Evolutionary conservation across 1,140 invertebrate species (phyloP).

Genomic region (Sarcophaga peregrina): DNA sequence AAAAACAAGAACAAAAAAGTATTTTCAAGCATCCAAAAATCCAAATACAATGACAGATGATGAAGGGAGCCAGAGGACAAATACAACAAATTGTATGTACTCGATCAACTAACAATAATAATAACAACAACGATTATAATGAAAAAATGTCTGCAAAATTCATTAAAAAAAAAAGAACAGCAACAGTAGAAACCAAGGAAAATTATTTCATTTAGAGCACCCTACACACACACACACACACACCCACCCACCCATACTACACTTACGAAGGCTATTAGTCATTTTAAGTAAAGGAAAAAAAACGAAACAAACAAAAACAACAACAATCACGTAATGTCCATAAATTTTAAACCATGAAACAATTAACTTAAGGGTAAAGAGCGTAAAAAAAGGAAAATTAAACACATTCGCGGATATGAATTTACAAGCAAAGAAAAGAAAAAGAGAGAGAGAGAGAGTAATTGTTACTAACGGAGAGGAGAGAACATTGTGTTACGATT

Average conservation of each 20-base stretch:
- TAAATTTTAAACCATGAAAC: conserved; percentile 16
- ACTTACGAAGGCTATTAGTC: background rate
- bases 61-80: too few species aligned
- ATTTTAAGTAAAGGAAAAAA: conserved; percentile 4
- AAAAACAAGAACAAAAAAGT: too few species aligned
- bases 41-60: too few species aligned
- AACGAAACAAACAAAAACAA: background rate
- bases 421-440: background rate
- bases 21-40: too few species aligned
- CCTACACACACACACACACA: background rate
- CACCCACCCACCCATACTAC: background rate
- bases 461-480: background rate
- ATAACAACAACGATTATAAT: too few species aligned
- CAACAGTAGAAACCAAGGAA: too few species aligned
- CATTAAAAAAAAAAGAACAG: background rate
- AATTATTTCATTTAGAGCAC: background rate
- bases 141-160: conserved; percentile 19
- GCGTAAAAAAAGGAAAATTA: too few species aligned
- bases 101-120: too few species aligned
- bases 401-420: too few species aligned
- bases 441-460: background rate
- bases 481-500: background rate
- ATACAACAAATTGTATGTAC: too few species aligned
- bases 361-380: background rate
- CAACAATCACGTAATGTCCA: background rate